These are phyloP conservation scores for Dipodomys ordii DNA, from an alignment of 2,113 vertebrate species.

Conservation along the genomic window DNA sequence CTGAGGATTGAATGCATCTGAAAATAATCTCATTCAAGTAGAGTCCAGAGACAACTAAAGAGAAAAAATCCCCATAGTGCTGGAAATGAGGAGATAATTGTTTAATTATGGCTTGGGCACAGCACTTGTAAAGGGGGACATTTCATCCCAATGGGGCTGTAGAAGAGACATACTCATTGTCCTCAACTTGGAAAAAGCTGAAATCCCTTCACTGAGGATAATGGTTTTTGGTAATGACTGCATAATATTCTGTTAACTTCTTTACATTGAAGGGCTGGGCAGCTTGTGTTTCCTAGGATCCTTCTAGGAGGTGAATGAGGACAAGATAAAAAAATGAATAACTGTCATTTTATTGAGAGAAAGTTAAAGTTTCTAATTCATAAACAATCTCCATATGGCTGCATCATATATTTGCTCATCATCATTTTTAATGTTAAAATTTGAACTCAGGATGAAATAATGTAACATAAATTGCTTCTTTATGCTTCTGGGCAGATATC, in stretches of 20 bases:
- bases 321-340: not conserved
- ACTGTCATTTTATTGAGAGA: not conserved
- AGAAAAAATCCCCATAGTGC: not conserved
- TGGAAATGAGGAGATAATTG: conserved; percentile 63
- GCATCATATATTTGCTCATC: not conserved
- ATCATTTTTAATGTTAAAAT: conserved; percentile 1
- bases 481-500: not conserved
- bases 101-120: conserved; percentile 62
- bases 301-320: not conserved
- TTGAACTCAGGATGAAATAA: conserved; percentile 5
- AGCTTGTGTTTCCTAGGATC: not conserved
- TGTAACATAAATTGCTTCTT: not conserved
- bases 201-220: conserved; percentile 44
- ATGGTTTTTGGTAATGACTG: conserved; percentile 19
- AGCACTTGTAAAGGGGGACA: not conserved
- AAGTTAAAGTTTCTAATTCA: not conserved
- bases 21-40: conserved; percentile 62
- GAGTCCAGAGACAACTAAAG: conserved; percentile 42
- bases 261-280: not conserved
- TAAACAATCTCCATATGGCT: not conserved
- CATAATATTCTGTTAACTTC: conserved; percentile 46
- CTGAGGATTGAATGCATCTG: conserved; percentile 8
- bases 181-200: conserved; percentile 46
- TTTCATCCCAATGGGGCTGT: conserved; percentile 24
- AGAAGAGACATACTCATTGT: conserved; percentile 58